Base-by-base conservation (phyloP, 2,888 invertebrate genomes). In the Ceraclea dissimilis region DNA sequence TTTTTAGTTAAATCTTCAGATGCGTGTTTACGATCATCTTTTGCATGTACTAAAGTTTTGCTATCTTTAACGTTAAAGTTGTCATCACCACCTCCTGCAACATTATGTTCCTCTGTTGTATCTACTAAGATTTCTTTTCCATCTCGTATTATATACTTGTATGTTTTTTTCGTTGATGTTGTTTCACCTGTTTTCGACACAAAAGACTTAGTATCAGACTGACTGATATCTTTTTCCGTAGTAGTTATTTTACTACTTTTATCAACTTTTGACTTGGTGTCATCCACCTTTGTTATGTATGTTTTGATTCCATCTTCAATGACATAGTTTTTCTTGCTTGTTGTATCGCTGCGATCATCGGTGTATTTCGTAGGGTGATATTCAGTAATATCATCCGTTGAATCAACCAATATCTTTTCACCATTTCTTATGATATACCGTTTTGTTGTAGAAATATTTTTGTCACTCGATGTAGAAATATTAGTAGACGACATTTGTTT, bases 271-370 rank as follows among this genome's bases (percentile, higher is more conserved):
- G 22, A 10, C n/a, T 52, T 22, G 17, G 8, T 51, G 10, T 11
- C 19, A 22, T 55, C 55, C 20, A 55, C 43, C 18, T 33, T 31
- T n/a, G 56, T 26, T 26, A 26, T 26, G 10, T 26, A 26, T 26
- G 26, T 59, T 43, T 52, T 56, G 17, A 59, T 50, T 17, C 59
- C 59, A 51, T 56, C 49, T 48, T 56, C 53, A 22, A 59, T 59
- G 1, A 57, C 56, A 52, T 58, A 60, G 19, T 47, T 49, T n/a
- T n/a, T n/a, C 18, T 22, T 53, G 4, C 8, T 4, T 39, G 13
- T 16, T 39, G 39, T 39, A n/a, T 39, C 16, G 21, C 16, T 51
- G 2, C 16, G 4, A 13, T 39, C 39, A 39, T 39, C 39, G 5
- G 10, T 17, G 52, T 21, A 21, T 51, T 33, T 51, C 34, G 20